Conservation (phyloP, 2,797 vertebrate species). For the Rhyacichthys aspro region DNA sequence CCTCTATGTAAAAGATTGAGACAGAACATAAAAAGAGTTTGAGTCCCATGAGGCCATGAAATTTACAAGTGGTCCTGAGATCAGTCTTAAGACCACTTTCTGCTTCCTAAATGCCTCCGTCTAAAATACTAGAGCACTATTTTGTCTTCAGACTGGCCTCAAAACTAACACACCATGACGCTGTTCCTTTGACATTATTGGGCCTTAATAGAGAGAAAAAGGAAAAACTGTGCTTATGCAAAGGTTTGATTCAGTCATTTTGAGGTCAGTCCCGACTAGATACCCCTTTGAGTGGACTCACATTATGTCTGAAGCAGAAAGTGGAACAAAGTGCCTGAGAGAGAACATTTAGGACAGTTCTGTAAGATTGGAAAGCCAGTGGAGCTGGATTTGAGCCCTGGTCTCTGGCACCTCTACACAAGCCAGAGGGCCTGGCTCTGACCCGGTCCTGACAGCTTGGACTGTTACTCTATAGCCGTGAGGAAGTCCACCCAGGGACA, state of each 20-base stretch:
- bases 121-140: no score
- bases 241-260: no score
- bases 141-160: no score
- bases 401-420: conserved; percentile 22
- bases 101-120: not conserved
- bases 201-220: no score
- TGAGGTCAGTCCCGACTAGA: no score
- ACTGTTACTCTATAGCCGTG: conserved; percentile 15
- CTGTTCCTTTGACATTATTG: no score
- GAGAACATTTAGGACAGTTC: conserved; percentile 11
- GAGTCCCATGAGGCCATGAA: not conserved
- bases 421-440: conserved; percentile 14
- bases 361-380: conserved; percentile 18
- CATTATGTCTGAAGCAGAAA: no score
- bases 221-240: no score
- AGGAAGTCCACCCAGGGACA: conserved; percentile 12
- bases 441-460: conserved; percentile 9
- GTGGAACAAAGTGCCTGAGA: conserved; percentile 5
- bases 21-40: not conserved
- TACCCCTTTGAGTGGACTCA: no score
- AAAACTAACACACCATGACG: no score
- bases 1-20: no score
- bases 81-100: not conserved
- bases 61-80: conserved; percentile 3
- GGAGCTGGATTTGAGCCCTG: conserved; percentile 5